Percentiles rank a stretch among this genome's conserved stretches.
These are phyloP conservation scores for Proisotoma minuta DNA, from an alignment of 2,888 invertebrate species.

Conservation along the genomic window DNA sequence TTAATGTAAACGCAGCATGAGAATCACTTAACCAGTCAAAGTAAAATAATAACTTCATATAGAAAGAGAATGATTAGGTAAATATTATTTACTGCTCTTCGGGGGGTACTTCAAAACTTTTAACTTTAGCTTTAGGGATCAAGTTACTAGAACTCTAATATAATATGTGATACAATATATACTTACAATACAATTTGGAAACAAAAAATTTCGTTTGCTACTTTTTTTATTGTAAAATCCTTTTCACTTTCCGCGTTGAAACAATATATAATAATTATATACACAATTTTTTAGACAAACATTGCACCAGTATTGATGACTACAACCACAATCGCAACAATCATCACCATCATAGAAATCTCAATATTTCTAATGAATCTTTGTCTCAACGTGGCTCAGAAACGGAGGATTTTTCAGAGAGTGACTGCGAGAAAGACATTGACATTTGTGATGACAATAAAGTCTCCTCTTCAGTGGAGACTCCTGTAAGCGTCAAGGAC, in stretches of 20 bases:
- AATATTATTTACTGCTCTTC: conserved; percentile 15
- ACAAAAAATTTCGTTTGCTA: too few species aligned
- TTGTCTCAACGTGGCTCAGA: conserved; percentile 37
- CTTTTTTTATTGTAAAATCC: too few species aligned
- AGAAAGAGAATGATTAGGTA: conserved; percentile 10
- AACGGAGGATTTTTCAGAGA: conserved; percentile 46
- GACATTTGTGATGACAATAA: conserved; percentile 48
- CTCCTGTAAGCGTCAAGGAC: conserved; percentile 43
- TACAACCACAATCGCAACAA: conserved; percentile 32
- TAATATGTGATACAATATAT: too few species aligned
- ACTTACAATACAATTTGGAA: too few species aligned
- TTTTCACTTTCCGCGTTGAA: too few species aligned
- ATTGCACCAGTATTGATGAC: conserved; percentile 20
- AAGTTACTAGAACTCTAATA: too few species aligned
- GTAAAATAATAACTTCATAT: conserved; percentile 3
- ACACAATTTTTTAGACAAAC: conserved; percentile 10
- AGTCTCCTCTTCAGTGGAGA: conserved; percentile 46
- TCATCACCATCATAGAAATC: conserved; percentile 31
- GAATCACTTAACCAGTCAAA: conserved; percentile 12
- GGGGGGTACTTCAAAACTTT: conserved; percentile 10
- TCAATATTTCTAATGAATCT: conserved; percentile 30
- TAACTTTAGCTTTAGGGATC: conserved; percentile 2
- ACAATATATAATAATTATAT: too few species aligned
- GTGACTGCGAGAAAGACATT: conserved; percentile 48
- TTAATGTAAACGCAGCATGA: conserved; percentile 5